These are phyloP conservation scores for Eunapius fragilis DNA, from an alignment of 37 sponge, comb jelly and placozoan species.

Conservation along the genomic window DNA sequence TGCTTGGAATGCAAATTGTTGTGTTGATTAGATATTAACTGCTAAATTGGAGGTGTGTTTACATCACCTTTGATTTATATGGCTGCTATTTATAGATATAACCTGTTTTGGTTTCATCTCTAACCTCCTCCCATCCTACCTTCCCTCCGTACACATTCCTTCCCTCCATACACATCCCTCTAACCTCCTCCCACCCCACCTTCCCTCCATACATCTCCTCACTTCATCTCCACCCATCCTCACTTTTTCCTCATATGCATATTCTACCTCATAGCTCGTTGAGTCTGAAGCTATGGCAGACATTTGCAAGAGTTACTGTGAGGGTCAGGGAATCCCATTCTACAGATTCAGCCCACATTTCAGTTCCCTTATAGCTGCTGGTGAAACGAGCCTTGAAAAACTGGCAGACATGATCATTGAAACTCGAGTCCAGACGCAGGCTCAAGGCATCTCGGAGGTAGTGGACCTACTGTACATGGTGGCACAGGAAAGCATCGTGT, in stretches of 20 bases:
- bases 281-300: conserved; percentile 44
- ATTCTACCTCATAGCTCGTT: conserved; percentile 19
- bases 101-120: too few species aligned
- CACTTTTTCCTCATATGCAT: background rate
- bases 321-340: conserved; percentile 48
- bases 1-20: too few species aligned
- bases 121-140: too few species aligned
- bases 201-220: background rate
- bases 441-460: background rate
- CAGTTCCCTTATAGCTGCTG: conserved; percentile 16
- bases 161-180: too few species aligned
- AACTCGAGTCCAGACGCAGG: conserved; percentile 21
- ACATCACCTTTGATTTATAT: too few species aligned
- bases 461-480: conserved; percentile 8
- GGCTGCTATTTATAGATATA: too few species aligned
- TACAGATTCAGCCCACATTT: conserved; percentile 62
- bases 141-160: too few species aligned
- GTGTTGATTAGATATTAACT: too few species aligned
- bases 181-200: background rate
- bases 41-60: too few species aligned
- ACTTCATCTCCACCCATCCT: background rate
- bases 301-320: conserved; percentile 37
- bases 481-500: background rate
- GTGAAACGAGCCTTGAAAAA: conserved; percentile 25
- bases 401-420: conserved; percentile 44